A percentile compares a stretch with the other conserved stretches of the same genome.
Conservation (phyloP, 2,888 invertebrate genomes). For the Clistopyga incitator region DNA sequence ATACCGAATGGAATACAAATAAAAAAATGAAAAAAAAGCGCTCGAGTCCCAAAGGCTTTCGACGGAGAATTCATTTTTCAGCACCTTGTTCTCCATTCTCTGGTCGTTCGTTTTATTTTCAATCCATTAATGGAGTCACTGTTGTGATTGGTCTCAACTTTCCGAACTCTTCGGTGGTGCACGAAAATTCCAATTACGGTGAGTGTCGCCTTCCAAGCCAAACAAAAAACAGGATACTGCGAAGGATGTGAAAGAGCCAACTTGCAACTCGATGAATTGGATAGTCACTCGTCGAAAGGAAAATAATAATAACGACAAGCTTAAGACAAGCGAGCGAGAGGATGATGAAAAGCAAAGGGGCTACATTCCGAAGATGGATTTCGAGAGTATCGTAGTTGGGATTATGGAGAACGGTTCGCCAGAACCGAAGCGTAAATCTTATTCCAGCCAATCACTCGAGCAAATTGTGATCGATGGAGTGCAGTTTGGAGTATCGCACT, state of each 20-base stretch:
- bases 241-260: neutral
- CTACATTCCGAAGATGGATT: neutral
- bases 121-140: slow-evolving; percentile 34
- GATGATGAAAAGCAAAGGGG: slow-evolving; percentile 4
- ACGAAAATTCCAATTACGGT: slow-evolving; percentile 3
- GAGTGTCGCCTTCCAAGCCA: neutral
- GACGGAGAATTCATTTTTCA: slow-evolving; percentile 7
- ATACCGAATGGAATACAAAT: neutral
- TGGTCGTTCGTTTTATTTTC: slow-evolving; percentile 24
- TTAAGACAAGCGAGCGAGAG: neutral
- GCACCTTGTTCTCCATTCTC: slow-evolving; percentile 6
- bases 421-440: slow-evolving; percentile 63
- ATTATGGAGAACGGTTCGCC: slow-evolving; percentile 39
- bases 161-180: neutral
- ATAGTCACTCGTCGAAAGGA: neutral
- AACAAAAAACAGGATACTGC: neutral
- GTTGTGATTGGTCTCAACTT: neutral
- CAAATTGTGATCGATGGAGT: slow-evolving; percentile 70
- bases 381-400: neutral
- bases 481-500: slow-evolving; percentile 66
- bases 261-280: neutral
- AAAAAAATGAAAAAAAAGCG: no score
- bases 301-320: slow-evolving; percentile 13
- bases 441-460: slow-evolving; percentile 68
- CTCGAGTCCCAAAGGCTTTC: neutral